These are phyloP conservation scores for Sceloporus tristichus DNA, from an alignment of 2,113 vertebrate genomes.

Conservation along the genomic window DNA sequence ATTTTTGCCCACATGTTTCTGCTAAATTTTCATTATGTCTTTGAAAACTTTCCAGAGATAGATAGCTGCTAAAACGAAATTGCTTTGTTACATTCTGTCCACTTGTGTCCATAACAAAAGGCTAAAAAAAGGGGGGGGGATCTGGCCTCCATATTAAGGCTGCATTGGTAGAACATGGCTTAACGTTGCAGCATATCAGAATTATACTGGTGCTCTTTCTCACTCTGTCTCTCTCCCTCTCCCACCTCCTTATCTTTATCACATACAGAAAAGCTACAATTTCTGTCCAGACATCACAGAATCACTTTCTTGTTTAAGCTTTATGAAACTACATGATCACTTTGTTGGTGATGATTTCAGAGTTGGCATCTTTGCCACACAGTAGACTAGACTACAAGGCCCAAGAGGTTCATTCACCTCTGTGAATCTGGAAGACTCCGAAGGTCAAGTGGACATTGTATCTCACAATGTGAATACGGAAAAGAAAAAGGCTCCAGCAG, in stretches of 20 bases:
- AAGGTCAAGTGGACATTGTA: conserved; percentile 1
- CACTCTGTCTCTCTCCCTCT: no score
- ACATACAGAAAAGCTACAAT: no score
- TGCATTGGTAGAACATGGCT: no score
- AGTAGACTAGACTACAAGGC: background rate
- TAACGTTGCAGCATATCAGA: no score
- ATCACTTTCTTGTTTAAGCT: background rate
- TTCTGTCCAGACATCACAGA: background rate
- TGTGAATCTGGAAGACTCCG: conserved; percentile 14
- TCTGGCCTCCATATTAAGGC: no score
- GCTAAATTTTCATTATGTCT: background rate
- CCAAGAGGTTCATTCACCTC: background rate
- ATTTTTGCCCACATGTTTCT: no score
- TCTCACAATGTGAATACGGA: background rate
- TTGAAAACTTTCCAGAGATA: background rate
- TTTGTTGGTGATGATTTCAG: background rate
- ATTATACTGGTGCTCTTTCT: no score
- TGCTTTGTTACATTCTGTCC: background rate
- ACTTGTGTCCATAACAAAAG: background rate
- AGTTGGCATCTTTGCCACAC: background rate
- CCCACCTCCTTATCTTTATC: no score
- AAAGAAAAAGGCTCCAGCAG: background rate
- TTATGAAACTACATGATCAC: background rate
- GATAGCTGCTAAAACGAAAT: background rate
- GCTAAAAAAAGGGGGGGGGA: no score